phyloP scores from a whole-genome alignment of 2,888 invertebrate genomes.

The Bombylius discolor region DNA sequence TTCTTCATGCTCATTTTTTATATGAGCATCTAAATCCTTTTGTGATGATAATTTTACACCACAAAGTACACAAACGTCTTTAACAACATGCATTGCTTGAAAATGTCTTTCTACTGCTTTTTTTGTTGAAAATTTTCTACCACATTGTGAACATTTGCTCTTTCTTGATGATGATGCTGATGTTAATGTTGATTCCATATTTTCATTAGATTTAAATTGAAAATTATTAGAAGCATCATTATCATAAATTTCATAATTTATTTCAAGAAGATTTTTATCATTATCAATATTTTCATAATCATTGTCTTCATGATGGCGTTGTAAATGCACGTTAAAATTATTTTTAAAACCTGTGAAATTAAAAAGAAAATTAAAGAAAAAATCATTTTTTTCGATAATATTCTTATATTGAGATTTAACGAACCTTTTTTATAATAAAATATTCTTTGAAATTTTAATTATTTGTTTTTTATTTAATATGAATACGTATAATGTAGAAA shows the following conservation, averaged over 20 bases:
- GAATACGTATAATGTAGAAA: too few relatives aligned
- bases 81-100: background rate
- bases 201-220: too few relatives aligned
- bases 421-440: too few relatives aligned
- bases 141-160: background rate
- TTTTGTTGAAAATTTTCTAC: background rate
- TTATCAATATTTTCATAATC: background rate
- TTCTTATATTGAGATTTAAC: too few relatives aligned
- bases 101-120: background rate
- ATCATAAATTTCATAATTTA: too few relatives aligned
- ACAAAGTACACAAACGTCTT: background rate
- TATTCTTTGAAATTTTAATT: too few relatives aligned
- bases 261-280: too few relatives aligned
- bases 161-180: background rate
- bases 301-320: background rate
- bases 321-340: background rate
- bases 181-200: too few relatives aligned
- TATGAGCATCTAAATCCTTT: background rate
- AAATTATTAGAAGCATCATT: too few relatives aligned
- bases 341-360: background rate
- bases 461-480: too few relatives aligned
- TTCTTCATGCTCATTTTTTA: background rate
- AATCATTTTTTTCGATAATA: too few relatives aligned
- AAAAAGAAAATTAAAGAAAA: background rate
- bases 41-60: background rate